Evolutionary conservation across 2,888 invertebrate species (phyloP).

Genomic region (Sicus ferrugineus): DNA sequence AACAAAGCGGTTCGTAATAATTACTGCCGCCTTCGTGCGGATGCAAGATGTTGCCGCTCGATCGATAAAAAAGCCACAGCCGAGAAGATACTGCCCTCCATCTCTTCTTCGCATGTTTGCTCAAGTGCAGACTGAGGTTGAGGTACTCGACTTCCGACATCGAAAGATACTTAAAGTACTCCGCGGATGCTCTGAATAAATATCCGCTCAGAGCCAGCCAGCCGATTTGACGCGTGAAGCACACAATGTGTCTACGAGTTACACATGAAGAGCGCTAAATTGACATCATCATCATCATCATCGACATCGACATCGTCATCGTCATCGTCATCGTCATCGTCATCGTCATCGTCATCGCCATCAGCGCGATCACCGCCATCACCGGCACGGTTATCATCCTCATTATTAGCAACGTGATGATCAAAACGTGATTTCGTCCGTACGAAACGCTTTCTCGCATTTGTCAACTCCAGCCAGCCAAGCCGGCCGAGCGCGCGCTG

Average conservation of each 20-base stretch:
- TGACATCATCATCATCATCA: constrained; percentile 4
- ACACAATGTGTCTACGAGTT: no score
- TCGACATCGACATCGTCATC: constrained; percentile 3
- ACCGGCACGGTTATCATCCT: neutral
- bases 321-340: neutral
- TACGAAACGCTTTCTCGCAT: constrained; percentile 15
- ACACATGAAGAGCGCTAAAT: constrained; percentile 4
- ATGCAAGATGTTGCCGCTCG: constrained; percentile 22
- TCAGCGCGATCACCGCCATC: no score
- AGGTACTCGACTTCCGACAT: constrained; percentile 14
- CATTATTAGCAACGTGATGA: constrained; percentile 10
- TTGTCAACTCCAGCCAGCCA: constrained; percentile 8
- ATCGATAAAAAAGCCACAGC: constrained; percentile 15
- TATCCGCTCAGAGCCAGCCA: neutral
- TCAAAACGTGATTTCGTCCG: constrained; percentile 21
- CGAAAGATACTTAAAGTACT: constrained; percentile 18
- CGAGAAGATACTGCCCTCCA: constrained; percentile 2
- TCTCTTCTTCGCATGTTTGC: constrained; percentile 13
- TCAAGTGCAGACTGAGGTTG: constrained; percentile 1
- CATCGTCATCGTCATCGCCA: neutral
- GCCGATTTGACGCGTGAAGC: neutral
- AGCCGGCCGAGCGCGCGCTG: neutral
- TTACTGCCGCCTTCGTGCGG: neutral
- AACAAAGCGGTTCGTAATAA: constrained; percentile 13
- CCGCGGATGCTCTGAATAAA: constrained; percentile 20